Conservation (phyloP, 2,797 vertebrate species). For the Mionectes olivaceus region DNA sequence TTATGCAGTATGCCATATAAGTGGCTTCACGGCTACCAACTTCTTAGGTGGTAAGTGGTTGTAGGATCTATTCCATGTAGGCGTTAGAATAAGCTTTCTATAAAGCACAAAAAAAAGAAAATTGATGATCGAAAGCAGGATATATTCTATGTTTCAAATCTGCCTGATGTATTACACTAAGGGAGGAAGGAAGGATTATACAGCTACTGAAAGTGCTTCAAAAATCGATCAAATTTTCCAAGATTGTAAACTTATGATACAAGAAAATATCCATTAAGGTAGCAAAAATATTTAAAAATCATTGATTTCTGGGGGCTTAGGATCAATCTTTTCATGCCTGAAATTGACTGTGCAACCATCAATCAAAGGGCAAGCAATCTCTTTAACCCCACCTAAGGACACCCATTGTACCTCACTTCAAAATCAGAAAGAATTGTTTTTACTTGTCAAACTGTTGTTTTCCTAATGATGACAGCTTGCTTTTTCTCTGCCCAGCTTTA, state of each 20-base stretch:
- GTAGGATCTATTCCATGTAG: neutral
- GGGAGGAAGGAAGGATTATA: neutral
- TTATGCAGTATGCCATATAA: rapidly evolving
- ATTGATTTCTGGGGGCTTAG: neutral
- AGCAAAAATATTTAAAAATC: neutral
- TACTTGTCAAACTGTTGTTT: neutral
- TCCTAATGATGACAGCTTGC: neutral
- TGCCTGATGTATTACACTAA: neutral
- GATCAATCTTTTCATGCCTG: neutral
- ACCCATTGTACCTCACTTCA: neutral
- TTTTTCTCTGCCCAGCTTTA: neutral
- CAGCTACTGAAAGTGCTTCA: neutral
- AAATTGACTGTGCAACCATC: neutral
- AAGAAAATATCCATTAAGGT: neutral
- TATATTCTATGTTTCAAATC: neutral
- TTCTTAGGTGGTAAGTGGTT: neutral
- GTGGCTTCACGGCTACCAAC: neutral
- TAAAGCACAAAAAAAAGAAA: neutral
- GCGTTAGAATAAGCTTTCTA: neutral
- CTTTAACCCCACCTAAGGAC: neutral
- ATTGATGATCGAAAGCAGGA: neutral
- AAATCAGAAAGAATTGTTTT: neutral
- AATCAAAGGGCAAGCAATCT: neutral
- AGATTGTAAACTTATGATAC: neutral
- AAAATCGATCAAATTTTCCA: neutral